Evolutionary conservation across 2,888 invertebrate species (phyloP).

Genomic region (Pristionchus fissidentatus): DNA sequence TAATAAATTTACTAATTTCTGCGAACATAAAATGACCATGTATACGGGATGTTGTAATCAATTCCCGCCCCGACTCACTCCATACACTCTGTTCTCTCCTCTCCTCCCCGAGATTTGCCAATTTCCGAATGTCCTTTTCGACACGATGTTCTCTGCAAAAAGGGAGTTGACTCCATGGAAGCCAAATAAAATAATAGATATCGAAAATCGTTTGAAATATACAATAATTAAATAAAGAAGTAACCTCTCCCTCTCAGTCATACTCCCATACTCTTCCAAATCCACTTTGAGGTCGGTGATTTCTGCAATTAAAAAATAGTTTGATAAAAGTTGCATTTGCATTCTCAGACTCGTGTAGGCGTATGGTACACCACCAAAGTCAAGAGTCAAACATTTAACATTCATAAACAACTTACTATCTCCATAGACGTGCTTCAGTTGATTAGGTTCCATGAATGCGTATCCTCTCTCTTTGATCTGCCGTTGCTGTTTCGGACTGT

Average conservation of each 20-base stretch:
- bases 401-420: slow-evolving; percentile 6
- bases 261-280: slow-evolving; percentile 42
- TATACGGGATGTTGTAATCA: no score
- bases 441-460: slow-evolving; percentile 59
- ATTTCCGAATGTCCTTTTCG: slow-evolving; percentile 59
- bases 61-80: no score
- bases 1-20: not conserved
- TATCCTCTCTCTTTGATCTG: slow-evolving; percentile 61
- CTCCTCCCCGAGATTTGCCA: slow-evolving; percentile 53
- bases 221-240: not conserved
- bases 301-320: not conserved
- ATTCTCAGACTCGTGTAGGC: no score
- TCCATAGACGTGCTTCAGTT: slow-evolving; percentile 60
- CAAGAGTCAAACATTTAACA: no score
- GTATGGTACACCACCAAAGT: no score
- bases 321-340: not conserved
- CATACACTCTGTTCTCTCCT: not conserved
- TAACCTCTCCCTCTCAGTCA: slow-evolving; percentile 47
- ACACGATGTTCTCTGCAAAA: slow-evolving; percentile 54
- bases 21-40: no score
- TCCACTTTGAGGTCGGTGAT: slow-evolving; percentile 40
- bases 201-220: no score
- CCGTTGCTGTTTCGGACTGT: slow-evolving; percentile 54
- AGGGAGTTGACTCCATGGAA: not conserved
- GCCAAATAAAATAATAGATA: not conserved